These are phyloP conservation scores for Todus mexicanus DNA, from an alignment of 2,797 vertebrate species.

Conservation along the genomic window DNA sequence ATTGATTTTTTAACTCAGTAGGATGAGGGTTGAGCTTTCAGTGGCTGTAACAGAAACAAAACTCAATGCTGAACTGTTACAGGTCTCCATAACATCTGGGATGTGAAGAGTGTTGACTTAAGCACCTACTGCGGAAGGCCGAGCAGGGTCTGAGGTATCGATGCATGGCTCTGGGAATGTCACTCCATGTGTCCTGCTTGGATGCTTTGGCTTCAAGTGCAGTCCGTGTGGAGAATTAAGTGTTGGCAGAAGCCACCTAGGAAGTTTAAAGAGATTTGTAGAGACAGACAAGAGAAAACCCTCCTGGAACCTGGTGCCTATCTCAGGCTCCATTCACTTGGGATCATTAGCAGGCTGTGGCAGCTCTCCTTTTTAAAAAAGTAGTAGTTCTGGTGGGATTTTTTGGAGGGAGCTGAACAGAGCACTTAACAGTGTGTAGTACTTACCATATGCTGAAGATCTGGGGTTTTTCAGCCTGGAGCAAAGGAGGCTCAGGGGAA, in stretches of 20 bases:
- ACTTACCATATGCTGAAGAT: not conserved
- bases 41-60: not conserved
- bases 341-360: not conserved
- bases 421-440: fast-evolving
- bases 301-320: not conserved
- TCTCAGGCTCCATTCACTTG: not conserved
- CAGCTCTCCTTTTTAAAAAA: not conserved
- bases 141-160: not conserved
- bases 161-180: not conserved
- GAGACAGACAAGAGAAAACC: not conserved
- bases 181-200: fast-evolving
- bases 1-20: not conserved
- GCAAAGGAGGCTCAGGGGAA: not conserved
- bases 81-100: not conserved
- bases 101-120: not conserved
- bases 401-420: not conserved
- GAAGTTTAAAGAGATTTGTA: not conserved
- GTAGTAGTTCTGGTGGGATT: not conserved
- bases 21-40: not conserved
- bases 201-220: not conserved
- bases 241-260: not conserved
- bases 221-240: not conserved
- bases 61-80: not conserved
- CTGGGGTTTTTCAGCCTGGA: not conserved
- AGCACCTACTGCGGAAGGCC: fast-evolving